A percentile compares a stretch with the other conserved stretches of the same genome.
Evolutionary conservation across 2,797 vertebrate genomes (phyloP).

Genomic region (Acridotheres tristis): DNA sequence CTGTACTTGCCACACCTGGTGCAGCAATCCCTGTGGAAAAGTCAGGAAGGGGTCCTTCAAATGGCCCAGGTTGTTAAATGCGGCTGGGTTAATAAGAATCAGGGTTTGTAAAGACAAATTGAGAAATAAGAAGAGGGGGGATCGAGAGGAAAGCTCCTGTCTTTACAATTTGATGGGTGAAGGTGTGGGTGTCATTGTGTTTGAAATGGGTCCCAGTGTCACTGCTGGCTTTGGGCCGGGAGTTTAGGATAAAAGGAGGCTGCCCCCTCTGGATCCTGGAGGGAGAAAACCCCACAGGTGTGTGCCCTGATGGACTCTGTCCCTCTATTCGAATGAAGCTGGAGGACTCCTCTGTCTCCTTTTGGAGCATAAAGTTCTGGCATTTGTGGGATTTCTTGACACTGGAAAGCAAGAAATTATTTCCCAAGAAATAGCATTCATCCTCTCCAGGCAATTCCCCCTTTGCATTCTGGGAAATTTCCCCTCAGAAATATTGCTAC

Average conservation of each 20-base stretch:
- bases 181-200: fast-evolving
- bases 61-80: no score
- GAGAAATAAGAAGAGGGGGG: no score
- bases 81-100: no score
- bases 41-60: no score
- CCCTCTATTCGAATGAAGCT: neutral
- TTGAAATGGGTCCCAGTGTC: neutral
- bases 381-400: neutral
- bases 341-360: neutral
- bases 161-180: no score
- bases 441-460: neutral
- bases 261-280: fast-evolving
- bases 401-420: neutral
- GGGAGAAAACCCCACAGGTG: fast-evolving
- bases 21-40: no score
- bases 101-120: no score
- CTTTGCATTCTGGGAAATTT: neutral
- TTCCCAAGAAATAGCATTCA: neutral
- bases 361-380: neutral
- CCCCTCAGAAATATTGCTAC: neutral
- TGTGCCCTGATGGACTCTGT: fast-evolving
- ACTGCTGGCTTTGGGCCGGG: neutral
- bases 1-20: no score
- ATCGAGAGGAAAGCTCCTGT: neutral
- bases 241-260: neutral